Conservation (phyloP, 2,888 invertebrate species). For the Callimorpha dominula region DNA sequence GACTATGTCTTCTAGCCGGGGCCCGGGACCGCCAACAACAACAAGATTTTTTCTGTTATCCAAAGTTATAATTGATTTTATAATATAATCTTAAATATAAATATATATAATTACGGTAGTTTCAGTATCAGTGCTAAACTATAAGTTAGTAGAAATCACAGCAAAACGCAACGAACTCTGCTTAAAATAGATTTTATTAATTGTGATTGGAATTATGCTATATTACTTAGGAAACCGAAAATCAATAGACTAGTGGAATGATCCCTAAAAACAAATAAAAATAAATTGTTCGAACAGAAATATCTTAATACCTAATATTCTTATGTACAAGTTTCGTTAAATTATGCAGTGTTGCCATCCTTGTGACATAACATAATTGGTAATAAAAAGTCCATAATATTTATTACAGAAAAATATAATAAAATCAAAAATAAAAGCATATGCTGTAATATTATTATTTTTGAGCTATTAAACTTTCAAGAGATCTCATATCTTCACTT, state of each 20-base stretch:
- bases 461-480: conserved; percentile 63
- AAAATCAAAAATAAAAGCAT: conserved; percentile 22
- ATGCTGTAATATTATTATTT: conserved; percentile 46
- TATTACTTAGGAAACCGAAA: conserved; percentile 47
- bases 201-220: conserved; percentile 57
- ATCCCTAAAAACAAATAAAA: conserved; percentile 60
- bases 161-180: conserved; percentile 68
- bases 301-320: conserved; percentile 39
- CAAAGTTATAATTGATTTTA: background rate
- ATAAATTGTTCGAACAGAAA: conserved; percentile 64
- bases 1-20: no score
- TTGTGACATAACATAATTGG: conserved; percentile 31
- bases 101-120: conserved; percentile 42
- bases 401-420: conserved; percentile 29
- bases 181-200: conserved; percentile 38
- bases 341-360: conserved; percentile 47
- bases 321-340: conserved; percentile 58
- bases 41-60: background rate
- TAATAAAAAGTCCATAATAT: conserved; percentile 29
- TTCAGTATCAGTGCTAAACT: conserved; percentile 38
- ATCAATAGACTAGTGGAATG: conserved; percentile 67
- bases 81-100: conserved; percentile 22
- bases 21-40: no score
- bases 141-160: conserved; percentile 78
- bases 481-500: conserved; percentile 75